Evolutionary conservation across 92 coral and sea anemone species (phyloP), one percentile per base, ranked within the genome.

Genomic region (Nematostella vectensis): DNA sequence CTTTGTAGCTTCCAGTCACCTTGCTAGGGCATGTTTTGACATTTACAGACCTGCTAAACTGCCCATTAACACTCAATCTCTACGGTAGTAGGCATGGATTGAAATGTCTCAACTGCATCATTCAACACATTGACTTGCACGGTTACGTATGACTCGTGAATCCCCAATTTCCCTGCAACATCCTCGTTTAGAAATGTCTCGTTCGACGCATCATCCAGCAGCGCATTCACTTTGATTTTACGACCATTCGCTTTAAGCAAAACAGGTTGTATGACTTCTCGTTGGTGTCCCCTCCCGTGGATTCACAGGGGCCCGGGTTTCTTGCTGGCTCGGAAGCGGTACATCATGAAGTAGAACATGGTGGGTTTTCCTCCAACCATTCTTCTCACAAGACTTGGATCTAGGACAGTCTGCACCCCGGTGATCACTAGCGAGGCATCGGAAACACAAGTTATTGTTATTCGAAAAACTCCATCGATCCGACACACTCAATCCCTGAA

Each of bases 101-200:
- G 75, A 38, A 69, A 81, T 1, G 82, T 81, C 51, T 81, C 72
- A 11, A 69, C 59, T 1, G 64, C 38, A 53, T 65, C 59, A 49
- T 72, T 81, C 65, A 81, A 27, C 17, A 80, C 87, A 65, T 75
- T 75, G 8, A 75, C 79, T 65, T 75, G 54, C 16, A 74, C 75
- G 10, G 64, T 62, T 54, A 74, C 55, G 21, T 58, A 80, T 0
- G 56, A 27, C 47, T 61, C 74, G 31, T 26, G 58, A 20, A 78
- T 16, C 12, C 76, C 86, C 19, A 71, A 75, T 12, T 50, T 42
- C 25, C 67, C 67, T 6, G 79, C 71, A 3, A 72, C 79, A 47
- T 71, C 75, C 30, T 78, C 79, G 27, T 78, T 78, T 49, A 71
- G 27, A 25, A 78, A 71, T 4, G 75, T 40, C 29, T 78, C 79